These are phyloP conservation scores for Accipiter cooperii DNA, from an alignment of 2,113 vertebrate species.

Conservation along the genomic window DNA sequence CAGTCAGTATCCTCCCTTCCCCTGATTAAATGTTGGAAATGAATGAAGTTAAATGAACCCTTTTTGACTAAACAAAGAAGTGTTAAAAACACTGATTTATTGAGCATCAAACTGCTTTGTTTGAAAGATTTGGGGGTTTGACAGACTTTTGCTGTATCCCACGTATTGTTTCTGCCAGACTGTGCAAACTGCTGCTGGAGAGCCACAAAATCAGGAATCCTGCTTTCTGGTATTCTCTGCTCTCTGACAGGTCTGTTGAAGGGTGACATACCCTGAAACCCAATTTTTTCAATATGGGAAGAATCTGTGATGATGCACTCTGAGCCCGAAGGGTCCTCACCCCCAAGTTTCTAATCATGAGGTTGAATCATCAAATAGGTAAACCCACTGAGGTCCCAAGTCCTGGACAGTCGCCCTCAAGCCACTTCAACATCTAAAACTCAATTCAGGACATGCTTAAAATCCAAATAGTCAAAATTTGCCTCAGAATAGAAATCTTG, in stretches of 20 bases:
- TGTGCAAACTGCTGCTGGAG: not conserved
- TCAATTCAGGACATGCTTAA: rapidly evolving
- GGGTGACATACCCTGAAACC: not conserved
- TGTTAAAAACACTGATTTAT: not conserved
- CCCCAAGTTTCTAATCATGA: not conserved
- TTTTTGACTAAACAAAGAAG: not conserved
- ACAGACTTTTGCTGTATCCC: not conserved
- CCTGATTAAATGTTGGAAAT: not conserved
- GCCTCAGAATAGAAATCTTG: not conserved
- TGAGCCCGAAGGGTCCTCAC: not conserved
- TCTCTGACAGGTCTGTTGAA: not conserved
- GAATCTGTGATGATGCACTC: not conserved
- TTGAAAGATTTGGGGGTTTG: not conserved
- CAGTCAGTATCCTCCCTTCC: not conserved
- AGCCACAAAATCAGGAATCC: not conserved
- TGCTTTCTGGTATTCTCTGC: not conserved
- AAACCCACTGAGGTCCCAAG: not conserved
- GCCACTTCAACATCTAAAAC: not conserved
- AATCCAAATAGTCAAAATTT: not conserved
- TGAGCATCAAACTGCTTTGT: not conserved
- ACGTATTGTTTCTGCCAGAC: not conserved
- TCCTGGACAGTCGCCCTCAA: not conserved
- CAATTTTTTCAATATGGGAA: not conserved
- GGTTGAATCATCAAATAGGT: not conserved
- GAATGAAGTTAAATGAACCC: not conserved